Conservation (phyloP, 2,888 invertebrate genomes). For the Flexamia atlantica region DNA sequence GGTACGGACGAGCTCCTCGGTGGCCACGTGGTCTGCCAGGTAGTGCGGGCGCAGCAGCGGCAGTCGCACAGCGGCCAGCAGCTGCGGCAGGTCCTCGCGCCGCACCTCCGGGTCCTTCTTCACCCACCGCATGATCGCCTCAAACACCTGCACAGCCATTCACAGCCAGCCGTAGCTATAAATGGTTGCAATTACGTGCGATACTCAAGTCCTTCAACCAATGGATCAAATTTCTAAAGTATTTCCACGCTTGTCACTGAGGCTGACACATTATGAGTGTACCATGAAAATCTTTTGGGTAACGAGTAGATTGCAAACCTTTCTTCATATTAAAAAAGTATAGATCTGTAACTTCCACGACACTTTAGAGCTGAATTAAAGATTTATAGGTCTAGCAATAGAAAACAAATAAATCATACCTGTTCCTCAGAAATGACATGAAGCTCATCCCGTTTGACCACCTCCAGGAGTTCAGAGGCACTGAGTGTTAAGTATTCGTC, state of each 20-base stretch:
- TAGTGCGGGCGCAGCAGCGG: slow-evolving; percentile 90
- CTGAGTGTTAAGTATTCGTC: slow-evolving; percentile 86
- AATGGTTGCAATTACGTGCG: no score
- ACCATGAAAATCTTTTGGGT: no score
- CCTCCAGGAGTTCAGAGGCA: slow-evolving; percentile 81
- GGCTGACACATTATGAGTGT: no score
- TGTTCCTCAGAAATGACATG: slow-evolving; percentile 87
- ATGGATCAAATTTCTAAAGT: no score
- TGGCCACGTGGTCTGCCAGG: slow-evolving; percentile 88
- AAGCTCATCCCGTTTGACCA: slow-evolving; percentile 87
- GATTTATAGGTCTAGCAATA: neutral
- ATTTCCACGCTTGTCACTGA: no score
- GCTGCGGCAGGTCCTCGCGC: slow-evolving; percentile 80
- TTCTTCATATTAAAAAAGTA: no score
- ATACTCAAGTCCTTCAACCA: no score
- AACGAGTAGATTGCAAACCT: no score
- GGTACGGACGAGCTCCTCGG: slow-evolving; percentile 86
- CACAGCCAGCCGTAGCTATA: no score
- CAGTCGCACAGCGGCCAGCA: slow-evolving; percentile 86
- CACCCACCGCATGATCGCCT: slow-evolving; percentile 89
- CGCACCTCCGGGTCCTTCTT: slow-evolving; percentile 81
- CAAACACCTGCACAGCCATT: slow-evolving; percentile 80
- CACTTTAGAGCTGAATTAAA: neutral
- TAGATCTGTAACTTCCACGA: no score
- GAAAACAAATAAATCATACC: slow-evolving; percentile 71